Evolutionary conservation across 2,888 invertebrate genomes (phyloP), one percentile per base, ranked within the genome.

Genomic region (Marasmarcha lunaedactyla): DNA sequence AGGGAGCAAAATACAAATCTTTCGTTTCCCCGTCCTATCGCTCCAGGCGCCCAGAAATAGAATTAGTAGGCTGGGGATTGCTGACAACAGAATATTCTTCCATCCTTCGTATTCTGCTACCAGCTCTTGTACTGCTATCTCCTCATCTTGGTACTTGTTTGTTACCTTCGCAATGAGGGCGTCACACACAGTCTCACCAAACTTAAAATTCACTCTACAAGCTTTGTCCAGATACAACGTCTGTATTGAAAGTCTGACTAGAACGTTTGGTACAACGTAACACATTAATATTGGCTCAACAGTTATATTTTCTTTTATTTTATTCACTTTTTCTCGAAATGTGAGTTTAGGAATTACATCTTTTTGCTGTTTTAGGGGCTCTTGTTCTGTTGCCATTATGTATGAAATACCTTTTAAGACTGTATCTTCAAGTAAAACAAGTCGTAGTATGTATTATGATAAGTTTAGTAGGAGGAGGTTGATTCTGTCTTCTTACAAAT

Each of bases 171-270:
- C 73, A 1, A 88, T 86, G n/a, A 91, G 62, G 0, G 91, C 89
- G 49, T 87, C 86, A 59, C 91, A 91, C 1, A 90, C 83, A 46
- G 84, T 81, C 35, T 84, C 77, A 0, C 87, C 74, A 52, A 88
- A 35, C 10, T 35, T 15, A 2, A 36, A 72, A 58, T 91, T 91
- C 1, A 91, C 90, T 26, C 90, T 69, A 52, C 91, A 91, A 0
- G 90, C 91, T 62, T 91, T 91, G 61, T 90, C 91, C 47, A 91
- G 69, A 61, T 90, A 90, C 14, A 91, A 66, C 66, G 91, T 91
- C 63, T 90, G 90, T 5, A 89, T 89, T 14, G 90, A 90, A 45
- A 91, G 57, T 35, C 86, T 85, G 0, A 90, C 88, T 14, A 81
- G 48, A 2, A 76, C 73, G 47, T 77, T 76, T 1, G 54, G 52